These are phyloP conservation scores for Cydia fagiglandana DNA, from an alignment of 1,140 invertebrate species.

Conservation along the genomic window DNA sequence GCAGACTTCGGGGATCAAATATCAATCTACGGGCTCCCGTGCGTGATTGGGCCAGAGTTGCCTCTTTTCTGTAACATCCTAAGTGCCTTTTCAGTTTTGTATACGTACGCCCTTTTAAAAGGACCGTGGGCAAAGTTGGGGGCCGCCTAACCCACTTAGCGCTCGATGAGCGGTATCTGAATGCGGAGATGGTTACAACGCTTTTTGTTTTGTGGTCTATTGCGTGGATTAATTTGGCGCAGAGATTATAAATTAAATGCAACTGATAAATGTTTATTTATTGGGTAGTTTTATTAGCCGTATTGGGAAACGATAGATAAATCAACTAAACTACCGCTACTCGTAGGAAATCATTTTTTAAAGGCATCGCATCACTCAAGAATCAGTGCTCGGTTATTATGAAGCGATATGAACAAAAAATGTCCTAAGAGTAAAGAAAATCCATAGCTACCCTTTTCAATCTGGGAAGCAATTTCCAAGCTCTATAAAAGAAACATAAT, in stretches of 20 bases:
- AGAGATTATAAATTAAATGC: neutral
- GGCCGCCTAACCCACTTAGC: slow-evolving; percentile 30
- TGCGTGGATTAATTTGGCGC: slow-evolving; percentile 4
- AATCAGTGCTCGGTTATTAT: neutral
- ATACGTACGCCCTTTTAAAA: neutral
- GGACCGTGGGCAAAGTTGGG: neutral
- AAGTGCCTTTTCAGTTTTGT: neutral
- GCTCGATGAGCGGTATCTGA: slow-evolving; percentile 18
- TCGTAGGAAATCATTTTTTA: neutral
- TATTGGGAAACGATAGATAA: neutral
- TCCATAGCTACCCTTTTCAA: too few species aligned
- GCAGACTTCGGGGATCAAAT: slow-evolving; percentile 60
- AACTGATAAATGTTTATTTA: neutral
- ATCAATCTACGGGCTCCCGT: slow-evolving; percentile 59
- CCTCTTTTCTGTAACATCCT: neutral
- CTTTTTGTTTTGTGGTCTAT: slow-evolving; percentile 21
- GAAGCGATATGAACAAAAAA: too few species aligned
- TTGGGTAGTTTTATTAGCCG: neutral
- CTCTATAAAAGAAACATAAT: too few species aligned
- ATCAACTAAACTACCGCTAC: neutral
- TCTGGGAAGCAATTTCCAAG: too few species aligned
- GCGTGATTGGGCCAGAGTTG: slow-evolving; percentile 35
- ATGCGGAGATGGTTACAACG: slow-evolving; percentile 11
- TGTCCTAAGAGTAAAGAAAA: too few species aligned
- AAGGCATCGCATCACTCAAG: neutral